phyloP scores from a whole-genome alignment of 2,797 vertebrate genomes.

The Sternarchorhynchus goeldii region DNA sequence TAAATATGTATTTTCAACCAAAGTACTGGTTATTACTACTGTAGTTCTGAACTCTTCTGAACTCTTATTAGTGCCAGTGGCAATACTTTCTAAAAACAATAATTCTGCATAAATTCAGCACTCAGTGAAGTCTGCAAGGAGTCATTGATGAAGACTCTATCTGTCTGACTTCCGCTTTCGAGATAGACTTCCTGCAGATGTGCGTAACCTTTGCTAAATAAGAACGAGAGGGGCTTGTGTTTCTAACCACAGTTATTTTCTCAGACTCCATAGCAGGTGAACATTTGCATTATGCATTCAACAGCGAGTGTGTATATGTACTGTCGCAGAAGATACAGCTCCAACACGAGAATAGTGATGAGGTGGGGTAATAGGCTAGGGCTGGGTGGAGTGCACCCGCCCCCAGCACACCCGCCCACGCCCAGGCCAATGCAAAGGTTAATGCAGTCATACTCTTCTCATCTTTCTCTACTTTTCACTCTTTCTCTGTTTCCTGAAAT shows the following conservation, averaged over 20 bases:
- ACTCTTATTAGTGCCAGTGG: too few relatives aligned
- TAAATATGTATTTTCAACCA: too few relatives aligned
- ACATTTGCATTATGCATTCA: constrained; percentile 3
- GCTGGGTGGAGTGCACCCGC: constrained; percentile 73
- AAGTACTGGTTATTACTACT: too few relatives aligned
- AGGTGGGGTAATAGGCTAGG: constrained; percentile 79
- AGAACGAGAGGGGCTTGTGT: background rate
- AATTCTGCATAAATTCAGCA: too few relatives aligned
- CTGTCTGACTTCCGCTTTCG: background rate
- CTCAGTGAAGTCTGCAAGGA: background rate
- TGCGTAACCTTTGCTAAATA: background rate
- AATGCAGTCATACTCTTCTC: constrained; percentile 80
- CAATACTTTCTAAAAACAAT: too few relatives aligned
- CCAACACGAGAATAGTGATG: constrained; percentile 73
- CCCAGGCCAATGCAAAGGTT: constrained; percentile 73
- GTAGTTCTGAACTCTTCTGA: too few relatives aligned
- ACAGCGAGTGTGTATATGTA: constrained; percentile 64
- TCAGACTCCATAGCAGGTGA: constrained; percentile 4
- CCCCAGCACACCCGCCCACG: constrained; percentile 60
- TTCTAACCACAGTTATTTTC: background rate
- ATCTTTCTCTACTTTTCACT: constrained; percentile 29
- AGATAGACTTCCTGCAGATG: background rate
- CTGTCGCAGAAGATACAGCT: constrained; percentile 51
- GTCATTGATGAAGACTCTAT: background rate
- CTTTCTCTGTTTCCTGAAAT: background rate